Evolutionary conservation across 2,113 vertebrate species (phyloP).

Genomic region (Vulpes vulpes): DNA sequence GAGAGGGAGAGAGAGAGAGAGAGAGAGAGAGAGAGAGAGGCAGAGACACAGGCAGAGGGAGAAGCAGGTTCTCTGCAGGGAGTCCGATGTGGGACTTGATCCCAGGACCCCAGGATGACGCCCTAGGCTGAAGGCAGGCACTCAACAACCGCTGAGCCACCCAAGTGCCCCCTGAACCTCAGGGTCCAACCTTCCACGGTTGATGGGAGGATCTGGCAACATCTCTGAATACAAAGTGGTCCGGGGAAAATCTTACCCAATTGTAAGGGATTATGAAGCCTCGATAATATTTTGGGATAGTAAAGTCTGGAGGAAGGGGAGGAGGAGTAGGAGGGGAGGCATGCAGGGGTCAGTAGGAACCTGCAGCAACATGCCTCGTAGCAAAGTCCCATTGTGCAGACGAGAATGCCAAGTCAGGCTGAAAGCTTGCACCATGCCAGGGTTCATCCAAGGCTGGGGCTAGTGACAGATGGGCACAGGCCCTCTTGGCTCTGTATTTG

Average conservation of each 20-base stretch:
- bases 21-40: too few relatives aligned
- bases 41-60: too few relatives aligned
- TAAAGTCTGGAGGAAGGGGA: background rate
- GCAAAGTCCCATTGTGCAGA: background rate
- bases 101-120: too few relatives aligned
- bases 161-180: too few relatives aligned
- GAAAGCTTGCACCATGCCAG: slow-evolving; percentile 17
- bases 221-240: background rate
- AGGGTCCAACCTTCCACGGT: background rate
- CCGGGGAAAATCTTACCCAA: background rate
- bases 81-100: too few relatives aligned
- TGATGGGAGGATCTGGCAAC: background rate
- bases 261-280: background rate
- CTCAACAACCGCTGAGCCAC: too few relatives aligned
- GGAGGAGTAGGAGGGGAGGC: background rate
- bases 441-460: background rate
- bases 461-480: background rate
- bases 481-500: background rate
- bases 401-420: background rate
- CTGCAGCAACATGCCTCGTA: background rate
- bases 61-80: too few relatives aligned
- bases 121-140: too few relatives aligned
- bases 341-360: background rate
- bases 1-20: too few relatives aligned
- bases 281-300: background rate